phyloP scores from a whole-genome alignment of 1,140 invertebrate species.

The Drosophila subobscura region DNA sequence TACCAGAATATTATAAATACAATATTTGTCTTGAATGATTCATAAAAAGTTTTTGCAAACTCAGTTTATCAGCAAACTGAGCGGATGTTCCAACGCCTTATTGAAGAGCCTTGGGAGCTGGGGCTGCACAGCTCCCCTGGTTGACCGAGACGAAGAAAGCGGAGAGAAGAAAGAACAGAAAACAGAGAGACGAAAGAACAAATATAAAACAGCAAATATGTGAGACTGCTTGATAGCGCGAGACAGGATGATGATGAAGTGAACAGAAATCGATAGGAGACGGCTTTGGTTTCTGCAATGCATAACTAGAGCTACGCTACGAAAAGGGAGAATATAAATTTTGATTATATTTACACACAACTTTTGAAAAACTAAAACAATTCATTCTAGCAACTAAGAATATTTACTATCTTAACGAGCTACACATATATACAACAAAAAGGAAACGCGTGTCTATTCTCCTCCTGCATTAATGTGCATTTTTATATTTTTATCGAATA shows the following conservation, averaged over 20 bases:
- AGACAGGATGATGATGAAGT: slow-evolving; percentile 12
- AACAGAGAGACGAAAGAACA: slow-evolving; percentile 33
- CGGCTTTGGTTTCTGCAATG: slow-evolving; percentile 41
- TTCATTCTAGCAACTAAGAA: slow-evolving; percentile 61
- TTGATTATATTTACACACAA: slow-evolving; percentile 76
- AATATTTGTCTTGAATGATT: slow-evolving; percentile 29
- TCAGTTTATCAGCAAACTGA: slow-evolving; percentile 64
- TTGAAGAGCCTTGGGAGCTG: slow-evolving; percentile 40
- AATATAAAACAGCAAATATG: slow-evolving; percentile 75
- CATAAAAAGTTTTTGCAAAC: slow-evolving; percentile 46
- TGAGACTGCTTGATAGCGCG: slow-evolving; percentile 70
- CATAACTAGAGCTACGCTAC: slow-evolving; percentile 35
- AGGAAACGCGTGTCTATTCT: slow-evolving; percentile 34
- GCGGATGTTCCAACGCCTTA: slow-evolving; percentile 75
- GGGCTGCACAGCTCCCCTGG: slow-evolving; percentile 1
- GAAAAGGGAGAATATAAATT: slow-evolving; percentile 61
- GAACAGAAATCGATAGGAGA: slow-evolving; percentile 24
- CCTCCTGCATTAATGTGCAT: slow-evolving; percentile 27
- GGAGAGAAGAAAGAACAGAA: slow-evolving; percentile 10
- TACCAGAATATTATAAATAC: slow-evolving; percentile 6
- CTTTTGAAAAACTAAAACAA: slow-evolving; percentile 56
- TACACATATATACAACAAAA: slow-evolving; percentile 13
- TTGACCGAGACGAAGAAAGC: background rate
- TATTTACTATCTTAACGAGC: slow-evolving; percentile 52
- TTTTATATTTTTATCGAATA: slow-evolving; percentile 25